Evolutionary conservation across 2,113 vertebrate genomes (phyloP), one percentile per base, ranked within the genome.

Genomic region (Sceloporus undulatus): DNA sequence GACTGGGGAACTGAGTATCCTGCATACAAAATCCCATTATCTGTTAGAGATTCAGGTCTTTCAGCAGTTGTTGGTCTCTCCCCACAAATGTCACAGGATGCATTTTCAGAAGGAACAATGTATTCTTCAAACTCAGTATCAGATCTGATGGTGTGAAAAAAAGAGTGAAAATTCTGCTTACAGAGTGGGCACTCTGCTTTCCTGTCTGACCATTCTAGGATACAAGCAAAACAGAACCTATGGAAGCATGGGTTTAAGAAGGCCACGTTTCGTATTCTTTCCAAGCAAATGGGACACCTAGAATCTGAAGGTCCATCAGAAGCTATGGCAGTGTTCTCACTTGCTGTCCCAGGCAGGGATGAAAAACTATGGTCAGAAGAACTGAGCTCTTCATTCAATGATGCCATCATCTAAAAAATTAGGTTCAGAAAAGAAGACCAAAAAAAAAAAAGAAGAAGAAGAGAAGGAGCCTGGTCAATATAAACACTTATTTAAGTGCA

Each of bases 361-460:
- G 82, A 93, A 83, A 90, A 87, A 79, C 85, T 66, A 10, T 62
- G 5, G 52, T 84, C 90, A 27, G 5, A 48, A 85, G 5, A 48
- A 85, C 88, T 89, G 66, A 89, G 0, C 79, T 94, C 71, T 79
- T 95, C 79, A 87, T 75, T 27, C 66, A 62, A 19, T 21, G 80
- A 84, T 74, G 75, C 80, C 94, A 88, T 54, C 85, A 88, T 48
- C 70, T 92, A 76, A 81, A 80, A 87, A 91, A 90, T 74, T 83
- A 73, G 52, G 79, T 68, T 34, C 34, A 34, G 34, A 34, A 34
- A 34, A 34, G 34, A 34, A 34, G 34, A 34, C 34, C 34, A 34
- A 34, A 34, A 34, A 34, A 34, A 65, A 16, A 1, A 29, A 70
- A 27, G 2, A 71, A 71, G 25, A 9, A 71, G 27, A 86, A 87